Conservation (phyloP, 2,113 vertebrate species). For the Carassius gibelio region DNA sequence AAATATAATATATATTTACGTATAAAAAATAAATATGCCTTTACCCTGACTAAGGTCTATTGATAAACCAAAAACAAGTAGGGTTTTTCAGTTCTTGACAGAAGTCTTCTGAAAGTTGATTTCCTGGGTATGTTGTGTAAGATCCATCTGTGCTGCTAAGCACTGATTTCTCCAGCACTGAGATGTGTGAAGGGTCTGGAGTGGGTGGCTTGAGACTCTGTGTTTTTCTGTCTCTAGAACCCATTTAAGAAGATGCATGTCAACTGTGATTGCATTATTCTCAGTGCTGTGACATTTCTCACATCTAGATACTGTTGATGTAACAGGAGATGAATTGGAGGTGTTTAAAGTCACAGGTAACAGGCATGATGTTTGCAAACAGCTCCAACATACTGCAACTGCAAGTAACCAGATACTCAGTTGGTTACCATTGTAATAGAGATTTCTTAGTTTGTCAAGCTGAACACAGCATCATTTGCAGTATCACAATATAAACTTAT, state of each 20-base stretch:
- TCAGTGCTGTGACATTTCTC: neutral
- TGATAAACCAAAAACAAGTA: neutral
- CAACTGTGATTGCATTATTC: neutral
- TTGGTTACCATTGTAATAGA: neutral
- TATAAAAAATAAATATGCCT: neutral
- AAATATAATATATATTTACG: neutral
- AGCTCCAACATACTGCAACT: neutral
- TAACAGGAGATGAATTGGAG: neutral
- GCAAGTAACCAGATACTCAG: neutral
- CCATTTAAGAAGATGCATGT: neutral
- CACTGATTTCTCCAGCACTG: slow-evolving; percentile 31
- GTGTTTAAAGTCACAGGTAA: neutral
- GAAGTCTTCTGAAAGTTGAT: slow-evolving; percentile 34
- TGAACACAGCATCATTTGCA: neutral
- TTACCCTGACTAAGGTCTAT: neutral
- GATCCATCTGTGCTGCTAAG: slow-evolving; percentile 52
- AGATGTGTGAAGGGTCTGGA: slow-evolving; percentile 32
- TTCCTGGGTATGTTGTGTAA: slow-evolving; percentile 51
- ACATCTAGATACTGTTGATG: neutral
- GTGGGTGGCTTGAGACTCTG: slow-evolving; percentile 29
- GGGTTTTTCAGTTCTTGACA: neutral
- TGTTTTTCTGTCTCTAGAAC: slow-evolving; percentile 16
- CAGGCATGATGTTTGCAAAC: neutral
- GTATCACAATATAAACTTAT: neutral
- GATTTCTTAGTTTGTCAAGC: neutral